Base-by-base conservation (phyloP, 2,113 vertebrate genomes). In the Nymphicus hollandicus region DNA sequence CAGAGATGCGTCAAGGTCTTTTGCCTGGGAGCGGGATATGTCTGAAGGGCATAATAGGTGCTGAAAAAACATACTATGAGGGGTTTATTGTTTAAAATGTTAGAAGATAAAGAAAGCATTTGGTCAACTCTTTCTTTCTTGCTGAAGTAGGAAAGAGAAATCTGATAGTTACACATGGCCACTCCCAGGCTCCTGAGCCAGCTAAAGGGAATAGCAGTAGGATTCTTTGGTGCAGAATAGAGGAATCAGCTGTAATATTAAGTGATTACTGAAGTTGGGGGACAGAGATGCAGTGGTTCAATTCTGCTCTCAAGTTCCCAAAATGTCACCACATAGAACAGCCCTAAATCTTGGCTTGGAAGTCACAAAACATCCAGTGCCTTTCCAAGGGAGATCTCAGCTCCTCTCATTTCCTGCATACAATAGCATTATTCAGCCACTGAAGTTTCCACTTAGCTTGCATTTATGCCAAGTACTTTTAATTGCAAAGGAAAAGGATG, bases 401-500 rank as follows among this genome's bases (percentile, higher is more conserved):
- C 84, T 95, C 92, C 66, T 87, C 95, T 92, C 91, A 92, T 80
- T 97, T 97, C 95, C 95, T 96, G 95, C 88, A 95, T 65, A 96
- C 91, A 95, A 94, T 95, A 94, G 95, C 92, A 96, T 94, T 95
- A 96, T 96, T 96, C 94, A 97, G 81, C 82, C 86, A 87, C 77
- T 89, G 86, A 91, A 94, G 91, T 96, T 97, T 97, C 96, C 95
- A 96, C 96, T 97, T 94, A 89, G 92, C 89, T 94, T 96, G 94
- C 94, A 94, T 92, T 96, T 95, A 96, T 91, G 93, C 95, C 93
- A 96, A 96, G 93, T 91, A 94, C 89, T 96, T 97, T 93, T 96
- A 95, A 96, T 96, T 96, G 96, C 83, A 91, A 95, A 93, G 96
- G 83, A 92, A 93, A 95, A 96, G 95, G 94, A 97, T 96, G 92